These are phyloP conservation scores for Torymus tubicola DNA, from an alignment of 2,888 invertebrate genomes.

Conservation along the genomic window DNA sequence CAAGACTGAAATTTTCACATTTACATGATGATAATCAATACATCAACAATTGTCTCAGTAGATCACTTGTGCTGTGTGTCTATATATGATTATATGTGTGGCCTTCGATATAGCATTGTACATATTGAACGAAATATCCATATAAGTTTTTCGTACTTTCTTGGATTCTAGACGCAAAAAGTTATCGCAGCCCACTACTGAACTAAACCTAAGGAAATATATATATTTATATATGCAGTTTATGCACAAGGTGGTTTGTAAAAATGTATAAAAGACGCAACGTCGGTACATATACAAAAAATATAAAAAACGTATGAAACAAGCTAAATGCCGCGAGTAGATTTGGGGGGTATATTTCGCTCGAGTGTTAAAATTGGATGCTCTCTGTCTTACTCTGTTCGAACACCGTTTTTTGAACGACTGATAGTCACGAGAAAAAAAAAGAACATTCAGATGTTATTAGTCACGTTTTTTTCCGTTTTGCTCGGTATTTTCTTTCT, in stretches of 20 bases:
- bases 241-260: conserved; percentile 58
- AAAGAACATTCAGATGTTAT: conserved; percentile 65
- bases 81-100: conserved; percentile 2
- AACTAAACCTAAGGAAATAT: conserved; percentile 56
- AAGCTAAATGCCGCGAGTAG: conserved; percentile 62
- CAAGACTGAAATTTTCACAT: conserved; percentile 19
- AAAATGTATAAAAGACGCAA: conserved; percentile 64
- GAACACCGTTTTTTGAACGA: conserved; percentile 3
- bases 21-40: conserved; percentile 9
- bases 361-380: conserved; percentile 28
- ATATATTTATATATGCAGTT: conserved; percentile 11
- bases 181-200: conserved; percentile 23
- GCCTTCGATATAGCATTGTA: conserved; percentile 55
- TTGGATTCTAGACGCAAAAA: conserved; percentile 40
- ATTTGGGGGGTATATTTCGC: conserved; percentile 48
- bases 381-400: background rate
- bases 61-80: conserved; percentile 1
- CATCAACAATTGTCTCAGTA: background rate
- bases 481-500: conserved; percentile 54
- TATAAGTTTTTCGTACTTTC: conserved; percentile 19
- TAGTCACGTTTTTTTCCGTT: conserved; percentile 58
- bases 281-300: conserved; percentile 58
- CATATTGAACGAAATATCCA: conserved; percentile 26
- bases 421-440: conserved; percentile 26
- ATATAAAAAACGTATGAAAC: conserved; percentile 61